Percentiles rank a stretch among this genome's conserved stretches.
Evolutionary conservation across 2,113 vertebrate species (phyloP).

Genomic region (Dunckerocampus dactyliophorus): DNA sequence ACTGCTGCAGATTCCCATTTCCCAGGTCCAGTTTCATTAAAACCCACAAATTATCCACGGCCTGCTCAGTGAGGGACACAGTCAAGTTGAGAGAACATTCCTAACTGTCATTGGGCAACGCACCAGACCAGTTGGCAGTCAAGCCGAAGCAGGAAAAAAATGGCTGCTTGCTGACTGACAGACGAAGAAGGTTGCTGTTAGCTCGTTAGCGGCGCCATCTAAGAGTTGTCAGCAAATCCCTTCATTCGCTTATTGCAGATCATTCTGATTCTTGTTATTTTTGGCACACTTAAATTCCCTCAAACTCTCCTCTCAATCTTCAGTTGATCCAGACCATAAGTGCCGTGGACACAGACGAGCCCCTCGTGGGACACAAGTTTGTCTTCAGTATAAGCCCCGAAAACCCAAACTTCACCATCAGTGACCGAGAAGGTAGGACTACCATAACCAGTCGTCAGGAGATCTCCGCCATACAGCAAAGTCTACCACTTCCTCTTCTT

Average conservation of each 20-base stretch:
- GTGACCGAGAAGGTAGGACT: conserved; percentile 89
- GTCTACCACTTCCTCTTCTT: too few species aligned
- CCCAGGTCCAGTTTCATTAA: too few species aligned
- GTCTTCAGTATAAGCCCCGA: conserved; percentile 90
- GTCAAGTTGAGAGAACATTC: background rate
- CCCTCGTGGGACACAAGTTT: conserved; percentile 94
- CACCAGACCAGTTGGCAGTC: conserved; percentile 14
- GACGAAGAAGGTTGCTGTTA: conserved; percentile 4
- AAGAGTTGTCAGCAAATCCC: conserved; percentile 9
- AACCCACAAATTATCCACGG: too few species aligned
- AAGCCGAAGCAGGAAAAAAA: background rate
- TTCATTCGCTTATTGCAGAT: conserved; percentile 9
- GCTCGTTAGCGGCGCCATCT: background rate
- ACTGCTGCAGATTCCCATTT: too few species aligned
- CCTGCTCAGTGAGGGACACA: background rate
- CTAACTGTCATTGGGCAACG: conserved; percentile 6
- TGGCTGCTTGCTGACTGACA: conserved; percentile 5
- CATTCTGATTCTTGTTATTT: background rate
- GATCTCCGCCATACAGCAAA: too few species aligned
- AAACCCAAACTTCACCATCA: conserved; percentile 96
- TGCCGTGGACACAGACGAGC: conserved; percentile 94
- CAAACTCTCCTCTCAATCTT: background rate
- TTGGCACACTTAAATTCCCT: background rate
- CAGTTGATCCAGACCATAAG: conserved; percentile 98
- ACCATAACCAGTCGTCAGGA: too few species aligned